Evolutionary conservation across 2,888 invertebrate genomes (phyloP).

Genomic region (Folsomia manolachei): DNA sequence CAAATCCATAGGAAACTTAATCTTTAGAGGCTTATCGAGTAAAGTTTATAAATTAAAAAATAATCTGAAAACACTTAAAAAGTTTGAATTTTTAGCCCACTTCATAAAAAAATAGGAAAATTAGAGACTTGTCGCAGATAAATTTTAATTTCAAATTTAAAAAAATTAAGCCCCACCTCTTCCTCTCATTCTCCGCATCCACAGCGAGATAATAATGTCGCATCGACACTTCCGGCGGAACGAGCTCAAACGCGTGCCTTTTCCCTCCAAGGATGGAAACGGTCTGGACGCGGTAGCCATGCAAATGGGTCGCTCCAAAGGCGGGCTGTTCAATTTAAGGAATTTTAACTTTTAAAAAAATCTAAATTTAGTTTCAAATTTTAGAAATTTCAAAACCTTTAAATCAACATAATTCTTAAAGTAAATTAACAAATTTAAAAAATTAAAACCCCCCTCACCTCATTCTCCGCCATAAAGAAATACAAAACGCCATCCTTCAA

Average conservation of each 20-base stretch:
- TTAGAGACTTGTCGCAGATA: no score
- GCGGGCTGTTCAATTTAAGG: conserved; percentile 24
- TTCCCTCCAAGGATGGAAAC: conserved; percentile 75
- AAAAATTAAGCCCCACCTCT: conserved; percentile 64
- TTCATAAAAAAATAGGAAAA: no score
- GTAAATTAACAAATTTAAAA: background rate
- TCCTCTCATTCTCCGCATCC: conserved; percentile 91
- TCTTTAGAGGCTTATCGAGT: no score
- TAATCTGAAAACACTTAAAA: no score
- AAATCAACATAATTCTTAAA: no score
- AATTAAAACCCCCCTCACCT: background rate
- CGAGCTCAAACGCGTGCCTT: conserved; percentile 85
- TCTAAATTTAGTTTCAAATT: no score
- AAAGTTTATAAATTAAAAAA: no score
- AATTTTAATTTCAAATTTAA: background rate
- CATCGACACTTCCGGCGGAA: conserved; percentile 81
- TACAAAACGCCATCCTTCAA: conserved; percentile 92
- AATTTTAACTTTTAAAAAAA: background rate
- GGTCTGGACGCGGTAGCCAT: conserved; percentile 71
- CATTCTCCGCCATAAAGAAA: conserved; percentile 65
- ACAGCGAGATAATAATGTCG: conserved; percentile 88
- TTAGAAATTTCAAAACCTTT: background rate
- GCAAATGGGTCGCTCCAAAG: conserved; percentile 81
- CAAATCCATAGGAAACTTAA: no score
- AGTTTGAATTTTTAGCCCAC: no score